Evolutionary conservation across 2,113 vertebrate genomes (phyloP).

Genomic region (Hepsetus odoe): DNA sequence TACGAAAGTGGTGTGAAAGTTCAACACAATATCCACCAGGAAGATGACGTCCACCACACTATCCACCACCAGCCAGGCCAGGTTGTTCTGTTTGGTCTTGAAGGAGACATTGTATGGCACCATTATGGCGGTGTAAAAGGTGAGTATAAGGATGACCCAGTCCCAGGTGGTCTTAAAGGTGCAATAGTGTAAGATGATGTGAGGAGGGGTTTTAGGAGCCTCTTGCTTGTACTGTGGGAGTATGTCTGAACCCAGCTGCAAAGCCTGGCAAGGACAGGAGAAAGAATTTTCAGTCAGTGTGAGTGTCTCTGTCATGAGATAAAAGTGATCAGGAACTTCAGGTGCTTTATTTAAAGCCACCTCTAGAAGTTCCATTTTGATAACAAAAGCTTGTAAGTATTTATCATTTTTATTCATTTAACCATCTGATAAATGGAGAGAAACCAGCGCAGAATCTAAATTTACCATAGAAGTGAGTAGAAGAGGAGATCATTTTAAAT

Average conservation of each 20-base stretch:
- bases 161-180: conserved; percentile 99
- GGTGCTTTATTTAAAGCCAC: too few relatives aligned
- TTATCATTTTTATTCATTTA: too few relatives aligned
- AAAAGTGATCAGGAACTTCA: too few relatives aligned
- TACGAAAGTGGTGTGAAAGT: conserved; percentile 97
- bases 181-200: conserved; percentile 98
- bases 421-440: too few relatives aligned
- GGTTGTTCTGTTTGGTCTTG: conserved; percentile 94
- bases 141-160: conserved; percentile 98
- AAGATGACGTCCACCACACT: conserved; percentile 98
- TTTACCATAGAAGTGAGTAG: too few relatives aligned
- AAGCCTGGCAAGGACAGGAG: conserved; percentile 76
- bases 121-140: conserved; percentile 99
- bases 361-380: too few relatives aligned
- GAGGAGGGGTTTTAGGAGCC: conserved; percentile 96
- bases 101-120: conserved; percentile 98
- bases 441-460: too few relatives aligned
- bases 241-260: conserved; percentile 96
- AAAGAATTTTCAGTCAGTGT: neutral
- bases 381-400: too few relatives aligned
- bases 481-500: too few relatives aligned
- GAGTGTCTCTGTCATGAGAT: neutral
- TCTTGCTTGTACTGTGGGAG: conserved; percentile 99
- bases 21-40: conserved; percentile 95
- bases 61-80: conserved; percentile 96